A percentile compares a stretch with the other conserved stretches of the same genome.
These are phyloP conservation scores for Pecten maximus DNA, from an alignment of 2,888 invertebrate species.

Conservation along the genomic window DNA sequence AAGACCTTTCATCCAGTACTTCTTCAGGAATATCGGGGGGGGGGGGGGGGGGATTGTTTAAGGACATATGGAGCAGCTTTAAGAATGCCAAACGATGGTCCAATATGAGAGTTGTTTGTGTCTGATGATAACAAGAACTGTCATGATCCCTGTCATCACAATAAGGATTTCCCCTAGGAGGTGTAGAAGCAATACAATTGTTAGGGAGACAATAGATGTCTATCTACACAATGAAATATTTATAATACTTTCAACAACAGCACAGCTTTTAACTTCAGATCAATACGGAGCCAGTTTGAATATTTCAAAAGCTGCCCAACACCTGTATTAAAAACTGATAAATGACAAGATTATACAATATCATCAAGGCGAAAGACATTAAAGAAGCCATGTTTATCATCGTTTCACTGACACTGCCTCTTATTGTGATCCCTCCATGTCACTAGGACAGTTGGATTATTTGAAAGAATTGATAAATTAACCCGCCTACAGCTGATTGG, in stretches of 20 bases:
- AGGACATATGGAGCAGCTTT: too few relatives aligned
- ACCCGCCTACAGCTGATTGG: too few relatives aligned
- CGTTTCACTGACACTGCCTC: too few relatives aligned
- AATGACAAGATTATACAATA: background rate
- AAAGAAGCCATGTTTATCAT: too few relatives aligned
- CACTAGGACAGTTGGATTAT: too few relatives aligned
- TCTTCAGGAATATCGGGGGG: too few relatives aligned
- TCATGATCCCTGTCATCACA: background rate
- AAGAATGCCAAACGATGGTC: too few relatives aligned
- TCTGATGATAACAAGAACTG: background rate
- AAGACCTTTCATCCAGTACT: too few relatives aligned
- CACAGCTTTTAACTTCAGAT: constrained; percentile 13
- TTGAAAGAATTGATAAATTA: too few relatives aligned
- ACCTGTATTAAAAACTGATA: background rate
- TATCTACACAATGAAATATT: background rate
- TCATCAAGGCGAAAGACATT: too few relatives aligned
- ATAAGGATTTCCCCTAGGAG: background rate
- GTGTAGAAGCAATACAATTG: background rate
- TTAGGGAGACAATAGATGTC: background rate
- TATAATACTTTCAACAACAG: background rate
- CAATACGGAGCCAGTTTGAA: background rate
- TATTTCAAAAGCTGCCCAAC: background rate
- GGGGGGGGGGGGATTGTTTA: too few relatives aligned
- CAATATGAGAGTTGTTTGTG: background rate
- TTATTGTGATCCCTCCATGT: too few relatives aligned